Percentiles rank a stretch among this genome's conserved stretches.
These are phyloP conservation scores for Liopterus haemorrhoidalis DNA, from an alignment of 2,888 invertebrate genomes.

Conservation along the genomic window DNA sequence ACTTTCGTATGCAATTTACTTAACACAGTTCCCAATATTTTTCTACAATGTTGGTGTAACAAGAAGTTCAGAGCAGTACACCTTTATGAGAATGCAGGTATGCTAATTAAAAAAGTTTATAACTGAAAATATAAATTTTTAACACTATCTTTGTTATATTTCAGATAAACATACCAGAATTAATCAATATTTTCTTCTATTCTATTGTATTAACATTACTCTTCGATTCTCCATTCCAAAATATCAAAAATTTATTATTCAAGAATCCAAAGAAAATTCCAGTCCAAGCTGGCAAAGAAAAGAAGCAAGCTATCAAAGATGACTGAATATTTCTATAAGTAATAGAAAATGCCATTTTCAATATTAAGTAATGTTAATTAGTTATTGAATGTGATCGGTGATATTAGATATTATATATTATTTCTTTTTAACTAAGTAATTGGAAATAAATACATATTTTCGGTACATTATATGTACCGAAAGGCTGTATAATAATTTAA, in stretches of 20 bases:
- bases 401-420: no score
- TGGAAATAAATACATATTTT: no score
- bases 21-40: constrained; percentile 66
- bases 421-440: no score
- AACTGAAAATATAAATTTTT: constrained; percentile 1
- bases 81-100: constrained; percentile 54
- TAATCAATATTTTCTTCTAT: constrained; percentile 50
- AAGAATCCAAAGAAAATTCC: no score
- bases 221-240: constrained; percentile 64
- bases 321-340: no score
- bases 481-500: no score
- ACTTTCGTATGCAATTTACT: constrained; percentile 63
- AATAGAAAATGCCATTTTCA: no score
- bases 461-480: no score
- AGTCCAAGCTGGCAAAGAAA: no score
- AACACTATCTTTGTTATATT: constrained; percentile 34
- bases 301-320: no score
- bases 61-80: constrained; percentile 53
- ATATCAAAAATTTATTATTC: constrained; percentile 54
- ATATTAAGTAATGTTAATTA: no score
- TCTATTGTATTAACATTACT: constrained; percentile 55
- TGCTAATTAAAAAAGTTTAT: constrained; percentile 30
- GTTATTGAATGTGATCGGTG: no score
- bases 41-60: constrained; percentile 63
- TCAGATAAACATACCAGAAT: constrained; percentile 58